phyloP scores from a whole-genome alignment of 1,140 invertebrate species.

The Dendrolimus kikuchii region DNA sequence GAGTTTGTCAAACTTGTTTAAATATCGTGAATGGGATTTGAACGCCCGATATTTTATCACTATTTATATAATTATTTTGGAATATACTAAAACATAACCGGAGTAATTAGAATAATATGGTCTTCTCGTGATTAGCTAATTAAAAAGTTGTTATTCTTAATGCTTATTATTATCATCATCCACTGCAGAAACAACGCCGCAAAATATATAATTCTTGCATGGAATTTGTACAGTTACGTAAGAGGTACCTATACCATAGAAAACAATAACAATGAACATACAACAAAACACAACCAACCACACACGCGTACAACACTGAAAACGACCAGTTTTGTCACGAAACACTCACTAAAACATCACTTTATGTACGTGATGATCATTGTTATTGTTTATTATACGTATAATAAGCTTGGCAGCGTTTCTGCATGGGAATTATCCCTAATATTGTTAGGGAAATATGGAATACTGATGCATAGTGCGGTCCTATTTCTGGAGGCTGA shows the following conservation, averaged over 20 bases:
- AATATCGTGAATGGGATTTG: too few relatives aligned
- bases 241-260: constrained; percentile 2
- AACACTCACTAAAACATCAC: constrained; percentile 26
- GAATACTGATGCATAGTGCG: constrained; percentile 3
- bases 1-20: too few relatives aligned
- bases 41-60: too few relatives aligned
- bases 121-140: too few relatives aligned
- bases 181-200: too few relatives aligned
- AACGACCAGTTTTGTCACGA: constrained; percentile 24
- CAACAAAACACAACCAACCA: constrained; percentile 11
- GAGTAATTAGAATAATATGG: too few relatives aligned
- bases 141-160: too few relatives aligned
- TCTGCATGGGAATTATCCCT: constrained; percentile 24
- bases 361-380: constrained; percentile 25
- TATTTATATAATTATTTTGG: too few relatives aligned
- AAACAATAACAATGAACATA: constrained; percentile 6
- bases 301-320: constrained; percentile 16
- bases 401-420: constrained; percentile 21
- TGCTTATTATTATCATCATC: too few relatives aligned
- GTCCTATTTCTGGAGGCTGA: not conserved
- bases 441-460: constrained; percentile 13
- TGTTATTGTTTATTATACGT: constrained; percentile 27
- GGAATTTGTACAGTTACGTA: too few relatives aligned
- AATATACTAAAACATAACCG: too few relatives aligned
- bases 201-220: too few relatives aligned